Evolutionary conservation across 2,888 invertebrate genomes (phyloP).

Genomic region (Acleris cristana): DNA sequence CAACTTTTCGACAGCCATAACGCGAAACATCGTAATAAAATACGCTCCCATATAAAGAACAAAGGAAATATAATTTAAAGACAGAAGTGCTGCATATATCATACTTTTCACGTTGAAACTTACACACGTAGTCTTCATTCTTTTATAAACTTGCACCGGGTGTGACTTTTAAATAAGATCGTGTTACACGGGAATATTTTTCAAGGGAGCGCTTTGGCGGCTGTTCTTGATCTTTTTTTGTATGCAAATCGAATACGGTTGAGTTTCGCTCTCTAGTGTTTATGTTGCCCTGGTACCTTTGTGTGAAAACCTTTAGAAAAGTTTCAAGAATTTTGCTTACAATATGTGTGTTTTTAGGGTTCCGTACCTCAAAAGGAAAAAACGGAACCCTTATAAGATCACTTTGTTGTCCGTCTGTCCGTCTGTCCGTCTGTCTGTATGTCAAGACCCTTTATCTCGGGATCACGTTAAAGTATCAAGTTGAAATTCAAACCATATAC

Average conservation of each 20-base stretch:
- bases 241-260: conserved; percentile 65
- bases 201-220: conserved; percentile 54
- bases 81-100: conserved; percentile 52
- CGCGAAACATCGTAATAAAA: conserved; percentile 31
- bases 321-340: conserved; percentile 11
- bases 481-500: too few species aligned
- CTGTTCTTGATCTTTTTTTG: conserved; percentile 58
- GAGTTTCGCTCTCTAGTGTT: conserved; percentile 42
- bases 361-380: too few species aligned
- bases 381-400: too few species aligned
- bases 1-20: conserved; percentile 15
- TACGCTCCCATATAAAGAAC: conserved; percentile 20
- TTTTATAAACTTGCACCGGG: conserved; percentile 58
- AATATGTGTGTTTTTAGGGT: neutral
- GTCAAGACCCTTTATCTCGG: too few species aligned
- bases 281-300: conserved; percentile 31
- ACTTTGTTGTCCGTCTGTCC: too few species aligned
- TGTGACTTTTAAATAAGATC: conserved; percentile 74
- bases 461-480: too few species aligned
- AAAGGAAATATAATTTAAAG: conserved; percentile 48
- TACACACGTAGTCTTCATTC: conserved; percentile 52
- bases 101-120: conserved; percentile 49
- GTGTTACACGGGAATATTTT: conserved; percentile 56
- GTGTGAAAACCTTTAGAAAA: conserved; percentile 30
- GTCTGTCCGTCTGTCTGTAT: too few species aligned